Conservation (phyloP, 2,888 invertebrate genomes). For the Tubulanus polymorphus region DNA sequence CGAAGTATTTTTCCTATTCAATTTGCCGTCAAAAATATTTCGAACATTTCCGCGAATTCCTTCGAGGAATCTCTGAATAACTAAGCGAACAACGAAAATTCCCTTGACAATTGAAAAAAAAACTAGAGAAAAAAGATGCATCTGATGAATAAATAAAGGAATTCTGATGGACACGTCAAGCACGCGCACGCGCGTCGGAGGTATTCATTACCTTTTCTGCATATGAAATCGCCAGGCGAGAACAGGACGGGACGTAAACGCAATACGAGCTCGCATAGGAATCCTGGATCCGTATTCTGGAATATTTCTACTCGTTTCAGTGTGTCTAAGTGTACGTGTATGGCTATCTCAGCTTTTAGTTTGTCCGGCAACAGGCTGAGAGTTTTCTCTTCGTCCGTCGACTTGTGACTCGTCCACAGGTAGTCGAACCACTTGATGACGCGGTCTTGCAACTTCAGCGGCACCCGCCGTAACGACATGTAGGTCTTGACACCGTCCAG, state of each 20-base stretch:
- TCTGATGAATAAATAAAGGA: too few relatives aligned
- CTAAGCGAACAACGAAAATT: too few relatives aligned
- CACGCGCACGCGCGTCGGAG: too few relatives aligned
- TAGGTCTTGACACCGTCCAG: constrained; percentile 98
- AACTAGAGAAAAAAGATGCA: neutral
- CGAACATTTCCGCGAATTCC: too few relatives aligned
- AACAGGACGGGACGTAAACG: constrained; percentile 91
- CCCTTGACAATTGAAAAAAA: too few relatives aligned
- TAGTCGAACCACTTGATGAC: constrained; percentile 99
- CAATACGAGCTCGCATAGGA: constrained; percentile 93
- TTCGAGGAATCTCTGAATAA: too few relatives aligned
- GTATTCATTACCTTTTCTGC: constrained; percentile 81
- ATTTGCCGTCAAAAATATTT: too few relatives aligned
- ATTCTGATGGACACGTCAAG: neutral
- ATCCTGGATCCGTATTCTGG: constrained; percentile 98
- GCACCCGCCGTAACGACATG: constrained; percentile 94
- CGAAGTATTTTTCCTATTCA: too few relatives aligned
- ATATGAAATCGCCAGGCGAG: constrained; percentile 97
- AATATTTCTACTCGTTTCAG: constrained; percentile 91
- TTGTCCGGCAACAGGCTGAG: constrained; percentile 65
- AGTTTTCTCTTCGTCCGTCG: constrained; percentile 88
- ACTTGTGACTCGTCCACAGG: constrained; percentile 97
- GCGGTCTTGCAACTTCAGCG: constrained; percentile 90
- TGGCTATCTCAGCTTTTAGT: constrained; percentile 97
- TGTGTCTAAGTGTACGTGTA: constrained; percentile 97